Conservation (phyloP, 2,888 invertebrate species). For the Nymphalis polychloros region DNA sequence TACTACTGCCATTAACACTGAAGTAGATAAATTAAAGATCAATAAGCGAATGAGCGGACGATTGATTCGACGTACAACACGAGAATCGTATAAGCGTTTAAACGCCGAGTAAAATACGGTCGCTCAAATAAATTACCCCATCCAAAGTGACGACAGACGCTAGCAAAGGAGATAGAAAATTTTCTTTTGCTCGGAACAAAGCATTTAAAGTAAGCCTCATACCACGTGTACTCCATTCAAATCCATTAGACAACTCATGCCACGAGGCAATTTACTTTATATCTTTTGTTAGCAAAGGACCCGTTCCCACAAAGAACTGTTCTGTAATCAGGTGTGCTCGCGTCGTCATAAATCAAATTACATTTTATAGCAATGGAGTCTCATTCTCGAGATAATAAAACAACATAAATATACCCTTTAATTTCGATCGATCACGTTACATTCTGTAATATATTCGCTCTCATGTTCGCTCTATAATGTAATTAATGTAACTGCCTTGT, state of each 20-base stretch:
- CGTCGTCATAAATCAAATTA: constrained; percentile 65
- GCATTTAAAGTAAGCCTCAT: constrained; percentile 69
- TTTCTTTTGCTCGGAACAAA: constrained; percentile 75
- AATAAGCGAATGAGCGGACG: too few species aligned
- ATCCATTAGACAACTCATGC: constrained; percentile 71
- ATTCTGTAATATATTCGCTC: too few species aligned
- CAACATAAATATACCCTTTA: neutral
- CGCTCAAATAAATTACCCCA: constrained; percentile 67
- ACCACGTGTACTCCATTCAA: constrained; percentile 71
- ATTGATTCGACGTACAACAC: constrained; percentile 1
- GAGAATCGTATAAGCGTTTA: constrained; percentile 18
- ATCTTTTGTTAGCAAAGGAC: constrained; percentile 70
- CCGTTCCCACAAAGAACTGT: constrained; percentile 61
- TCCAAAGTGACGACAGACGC: constrained; percentile 64
- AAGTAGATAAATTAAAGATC: too few species aligned
- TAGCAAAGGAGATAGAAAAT: constrained; percentile 62
- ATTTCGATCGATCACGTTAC: neutral
- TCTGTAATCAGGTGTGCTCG: constrained; percentile 64
- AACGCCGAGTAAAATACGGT: constrained; percentile 40
- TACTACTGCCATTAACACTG: too few species aligned
- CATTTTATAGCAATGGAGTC: constrained; percentile 23
- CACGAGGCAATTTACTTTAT: constrained; percentile 72
- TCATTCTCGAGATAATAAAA: neutral
- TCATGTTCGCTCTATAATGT: too few species aligned
- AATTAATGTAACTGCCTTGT: too few species aligned